These are phyloP conservation scores for Gnatocerus cornutus DNA, from an alignment of 2,888 invertebrate genomes.

Conservation along the genomic window DNA sequence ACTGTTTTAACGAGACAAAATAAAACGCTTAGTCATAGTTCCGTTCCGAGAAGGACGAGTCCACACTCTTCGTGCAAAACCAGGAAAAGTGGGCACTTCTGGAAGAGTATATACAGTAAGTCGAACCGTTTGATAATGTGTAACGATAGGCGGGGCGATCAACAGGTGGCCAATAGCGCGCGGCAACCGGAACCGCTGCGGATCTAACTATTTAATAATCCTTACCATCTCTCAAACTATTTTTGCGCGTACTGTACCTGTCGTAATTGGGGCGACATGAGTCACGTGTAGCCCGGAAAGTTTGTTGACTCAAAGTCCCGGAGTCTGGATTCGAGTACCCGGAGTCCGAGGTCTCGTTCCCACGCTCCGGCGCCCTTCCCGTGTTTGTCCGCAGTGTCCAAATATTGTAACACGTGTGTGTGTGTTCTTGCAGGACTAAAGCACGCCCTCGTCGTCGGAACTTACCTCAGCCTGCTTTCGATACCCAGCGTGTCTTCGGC, in stretches of 20 bases:
- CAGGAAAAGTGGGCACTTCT: constrained; percentile 61
- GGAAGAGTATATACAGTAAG: constrained; percentile 67
- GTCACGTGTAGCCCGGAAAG: constrained; percentile 59
- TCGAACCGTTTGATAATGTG: constrained; percentile 57
- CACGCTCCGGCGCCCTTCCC: constrained; percentile 68
- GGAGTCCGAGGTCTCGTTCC: constrained; percentile 62
- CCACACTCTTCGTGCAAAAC: constrained; percentile 56
- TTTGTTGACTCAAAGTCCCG: constrained; percentile 59
- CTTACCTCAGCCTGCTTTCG: constrained; percentile 68
- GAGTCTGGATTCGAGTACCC: constrained; percentile 12
- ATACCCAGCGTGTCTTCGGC: constrained; percentile 67
- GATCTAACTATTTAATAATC: constrained; percentile 55
- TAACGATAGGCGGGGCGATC: constrained; percentile 66
- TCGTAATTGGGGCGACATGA: constrained; percentile 52
- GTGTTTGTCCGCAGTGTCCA: constrained; percentile 62
- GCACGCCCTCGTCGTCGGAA: constrained; percentile 68
- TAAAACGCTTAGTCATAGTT: constrained; percentile 50
- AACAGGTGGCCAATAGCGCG: constrained; percentile 68
- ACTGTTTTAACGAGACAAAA: constrained; percentile 40
- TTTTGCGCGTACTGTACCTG: constrained; percentile 28
- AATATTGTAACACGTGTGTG: constrained; percentile 53
- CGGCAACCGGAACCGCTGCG: constrained; percentile 48
- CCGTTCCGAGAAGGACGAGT: constrained; percentile 52
- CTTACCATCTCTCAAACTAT: constrained; percentile 24
- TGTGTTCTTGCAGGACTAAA: constrained; percentile 69